phyloP scores from a whole-genome alignment of 2,113 vertebrate genomes.

The Bos taurus region DNA sequence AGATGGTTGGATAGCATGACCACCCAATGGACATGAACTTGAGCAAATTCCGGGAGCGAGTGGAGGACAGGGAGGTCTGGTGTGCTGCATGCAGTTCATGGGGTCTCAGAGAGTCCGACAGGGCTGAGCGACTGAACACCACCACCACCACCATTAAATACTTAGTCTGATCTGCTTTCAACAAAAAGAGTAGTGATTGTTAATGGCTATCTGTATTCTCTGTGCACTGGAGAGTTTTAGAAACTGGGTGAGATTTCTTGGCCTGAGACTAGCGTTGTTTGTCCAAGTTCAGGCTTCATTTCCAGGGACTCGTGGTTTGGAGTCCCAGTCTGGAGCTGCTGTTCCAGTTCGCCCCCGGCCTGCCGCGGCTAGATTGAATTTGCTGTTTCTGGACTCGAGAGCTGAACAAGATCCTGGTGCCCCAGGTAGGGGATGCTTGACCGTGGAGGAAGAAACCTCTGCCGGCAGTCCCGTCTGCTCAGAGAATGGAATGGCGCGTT shows the following conservation, averaged over 20 bases:
- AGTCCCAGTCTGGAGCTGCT: slow-evolving; percentile 74
- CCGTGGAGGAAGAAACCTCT: slow-evolving; percentile 76
- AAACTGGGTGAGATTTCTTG: slow-evolving; percentile 80
- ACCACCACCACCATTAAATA: neutral
- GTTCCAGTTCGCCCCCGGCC: slow-evolving; percentile 76
- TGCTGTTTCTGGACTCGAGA: slow-evolving; percentile 83
- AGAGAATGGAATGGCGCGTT: slow-evolving; percentile 68
- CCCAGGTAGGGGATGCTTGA: slow-evolving; percentile 82
- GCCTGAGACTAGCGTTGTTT: slow-evolving; percentile 52
- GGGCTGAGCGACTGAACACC: neutral
- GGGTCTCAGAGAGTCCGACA: neutral
- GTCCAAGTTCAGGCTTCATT: slow-evolving; percentile 70
- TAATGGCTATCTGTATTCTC: neutral
- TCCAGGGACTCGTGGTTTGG: slow-evolving; percentile 82
- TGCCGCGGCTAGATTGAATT: slow-evolving; percentile 83
- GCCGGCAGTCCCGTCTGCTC: slow-evolving; percentile 59
- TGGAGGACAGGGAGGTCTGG: neutral
- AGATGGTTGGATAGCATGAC: neutral
- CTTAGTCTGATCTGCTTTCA: neutral
- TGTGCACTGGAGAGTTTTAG: slow-evolving; percentile 70
- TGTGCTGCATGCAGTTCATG: neutral
- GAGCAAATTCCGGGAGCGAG: neutral
- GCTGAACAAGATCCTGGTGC: slow-evolving; percentile 80
- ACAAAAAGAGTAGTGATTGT: slow-evolving; percentile 2
- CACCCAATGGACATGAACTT: neutral